phyloP scores from a whole-genome alignment of 2,113 vertebrate species.

The Rhea americana region DNA sequence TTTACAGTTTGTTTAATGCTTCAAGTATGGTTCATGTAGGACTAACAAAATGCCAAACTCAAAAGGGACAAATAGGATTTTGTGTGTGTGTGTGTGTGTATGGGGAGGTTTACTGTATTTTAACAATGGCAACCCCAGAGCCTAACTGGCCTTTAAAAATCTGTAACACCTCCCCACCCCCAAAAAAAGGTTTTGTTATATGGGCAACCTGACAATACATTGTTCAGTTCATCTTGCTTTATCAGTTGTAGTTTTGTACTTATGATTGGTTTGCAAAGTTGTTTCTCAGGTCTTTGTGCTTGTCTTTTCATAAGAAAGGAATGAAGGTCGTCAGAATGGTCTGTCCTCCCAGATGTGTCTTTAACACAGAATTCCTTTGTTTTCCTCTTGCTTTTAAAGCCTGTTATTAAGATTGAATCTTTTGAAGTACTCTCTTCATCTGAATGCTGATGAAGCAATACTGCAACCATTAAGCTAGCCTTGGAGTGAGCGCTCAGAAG shows the following conservation, averaged over 20 bases:
- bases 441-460: not conserved
- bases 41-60: not conserved
- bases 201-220: not conserved
- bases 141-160: not conserved
- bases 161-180: not conserved
- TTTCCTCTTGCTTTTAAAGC: not conserved
- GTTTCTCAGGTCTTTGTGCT: not conserved
- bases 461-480: not conserved
- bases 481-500: not conserved
- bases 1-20: not conserved
- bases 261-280: not conserved
- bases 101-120: too few species aligned
- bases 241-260: not conserved
- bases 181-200: not conserved
- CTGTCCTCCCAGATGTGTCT: not conserved
- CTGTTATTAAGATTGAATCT: not conserved
- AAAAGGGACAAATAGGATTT: not conserved
- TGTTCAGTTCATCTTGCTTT: not conserved
- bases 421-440: not conserved
- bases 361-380: not conserved
- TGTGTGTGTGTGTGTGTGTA: too few species aligned
- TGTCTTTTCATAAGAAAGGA: not conserved
- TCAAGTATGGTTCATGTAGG: not conserved
- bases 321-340: not conserved
- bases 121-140: not conserved